Evolutionary conservation across 1,140 invertebrate species (phyloP).

Genomic region (Diprion similis): DNA sequence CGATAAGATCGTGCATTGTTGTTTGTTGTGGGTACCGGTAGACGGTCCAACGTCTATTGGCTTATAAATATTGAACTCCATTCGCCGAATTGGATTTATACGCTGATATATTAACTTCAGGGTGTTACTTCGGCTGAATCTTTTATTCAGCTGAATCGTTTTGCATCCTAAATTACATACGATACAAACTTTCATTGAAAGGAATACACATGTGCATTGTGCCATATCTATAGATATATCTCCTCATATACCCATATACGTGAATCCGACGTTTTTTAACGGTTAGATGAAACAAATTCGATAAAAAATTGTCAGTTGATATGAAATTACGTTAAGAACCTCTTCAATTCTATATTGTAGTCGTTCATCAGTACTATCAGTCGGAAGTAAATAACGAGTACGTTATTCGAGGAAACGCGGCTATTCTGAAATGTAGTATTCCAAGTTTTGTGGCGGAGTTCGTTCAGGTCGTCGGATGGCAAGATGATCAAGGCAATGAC

Average conservation of each 20-base stretch:
- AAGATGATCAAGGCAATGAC: conserved; percentile 77
- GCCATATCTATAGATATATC: no score
- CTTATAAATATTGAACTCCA: not conserved
- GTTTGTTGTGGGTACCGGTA: not conserved
- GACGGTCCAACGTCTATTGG: not conserved
- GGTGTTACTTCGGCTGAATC: not conserved
- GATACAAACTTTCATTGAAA: no score
- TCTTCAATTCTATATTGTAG: conserved; percentile 62
- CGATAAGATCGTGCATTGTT: not conserved
- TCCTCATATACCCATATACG: no score
- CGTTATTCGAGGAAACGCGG: conserved; percentile 90
- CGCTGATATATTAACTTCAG: no score
- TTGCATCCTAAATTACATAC: not conserved
- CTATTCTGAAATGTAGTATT: conserved; percentile 92
- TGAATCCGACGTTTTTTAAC: no score
- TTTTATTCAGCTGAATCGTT: not conserved
- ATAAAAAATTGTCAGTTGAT: not conserved
- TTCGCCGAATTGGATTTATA: not conserved
- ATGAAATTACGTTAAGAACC: not conserved
- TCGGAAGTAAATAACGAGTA: conserved; percentile 93
- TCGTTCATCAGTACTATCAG: conserved; percentile 88
- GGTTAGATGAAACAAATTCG: no score
- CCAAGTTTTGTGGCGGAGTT: conserved; percentile 93
- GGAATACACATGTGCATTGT: no score
- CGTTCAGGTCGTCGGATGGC: conserved; percentile 86